Percentiles rank a stretch among this genome's conserved stretches.
These are phyloP conservation scores for Columba livia DNA, from an alignment of 2,113 vertebrate genomes.

Conservation along the genomic window DNA sequence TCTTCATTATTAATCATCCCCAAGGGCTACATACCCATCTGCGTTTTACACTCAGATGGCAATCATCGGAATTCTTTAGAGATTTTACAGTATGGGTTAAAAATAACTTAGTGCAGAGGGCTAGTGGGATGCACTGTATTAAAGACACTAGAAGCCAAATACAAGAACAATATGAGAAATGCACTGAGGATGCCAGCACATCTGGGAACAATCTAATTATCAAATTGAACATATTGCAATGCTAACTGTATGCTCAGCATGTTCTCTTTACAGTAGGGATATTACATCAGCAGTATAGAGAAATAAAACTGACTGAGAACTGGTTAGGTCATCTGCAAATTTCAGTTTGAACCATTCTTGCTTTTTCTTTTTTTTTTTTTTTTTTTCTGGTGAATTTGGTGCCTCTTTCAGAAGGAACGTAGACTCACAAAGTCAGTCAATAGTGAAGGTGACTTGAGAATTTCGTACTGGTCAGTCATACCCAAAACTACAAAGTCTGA, in stretches of 20 bases:
- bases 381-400: neutral
- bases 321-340: neutral
- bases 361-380: neutral
- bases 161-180: neutral
- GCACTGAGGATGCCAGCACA: neutral
- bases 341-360: neutral
- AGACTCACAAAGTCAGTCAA: neutral
- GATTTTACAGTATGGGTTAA: neutral
- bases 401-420: neutral
- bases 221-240: neutral
- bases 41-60: neutral
- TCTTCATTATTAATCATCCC: neutral
- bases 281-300: neutral
- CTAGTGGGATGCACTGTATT: neutral
- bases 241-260: neutral
- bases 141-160: neutral
- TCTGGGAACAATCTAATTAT: constrained; percentile 4
- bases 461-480: neutral
- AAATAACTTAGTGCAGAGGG: neutral
- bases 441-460: neutral
- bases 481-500: neutral
- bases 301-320: neutral
- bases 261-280: neutral
- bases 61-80: neutral
- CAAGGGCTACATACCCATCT: neutral